These are phyloP conservation scores for Dryadula phaetusa DNA, from an alignment of 2,888 invertebrate genomes.

Conservation along the genomic window DNA sequence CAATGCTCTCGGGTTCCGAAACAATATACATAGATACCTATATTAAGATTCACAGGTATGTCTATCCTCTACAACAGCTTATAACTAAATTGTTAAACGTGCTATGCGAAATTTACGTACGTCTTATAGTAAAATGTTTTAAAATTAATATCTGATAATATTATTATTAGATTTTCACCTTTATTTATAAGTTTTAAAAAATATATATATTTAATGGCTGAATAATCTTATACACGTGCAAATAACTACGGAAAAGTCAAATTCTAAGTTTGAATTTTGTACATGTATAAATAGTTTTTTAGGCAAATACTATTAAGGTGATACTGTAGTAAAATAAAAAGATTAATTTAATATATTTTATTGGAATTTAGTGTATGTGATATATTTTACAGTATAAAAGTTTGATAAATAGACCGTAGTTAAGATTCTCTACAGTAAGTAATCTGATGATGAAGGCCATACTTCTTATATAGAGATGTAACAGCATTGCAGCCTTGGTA, in stretches of 20 bases:
- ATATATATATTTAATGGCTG: not conserved
- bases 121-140: not conserved
- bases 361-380: too few species aligned
- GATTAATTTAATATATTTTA: too few species aligned
- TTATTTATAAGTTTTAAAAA: too few species aligned
- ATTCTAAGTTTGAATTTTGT: too few species aligned
- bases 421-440: not conserved
- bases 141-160: not conserved
- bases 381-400: not conserved
- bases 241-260: too few species aligned
- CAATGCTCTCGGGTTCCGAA: conserved; percentile 15
- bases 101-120: too few species aligned
- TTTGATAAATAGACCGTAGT: not conserved
- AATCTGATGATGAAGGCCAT: not conserved
- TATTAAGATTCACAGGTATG: conserved; percentile 9
- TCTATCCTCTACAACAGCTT: not conserved
- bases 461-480: conserved; percentile 9
- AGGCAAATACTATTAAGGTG: too few species aligned
- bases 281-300: too few species aligned
- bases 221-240: not conserved
- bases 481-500: conserved; percentile 6
- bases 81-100: not conserved
- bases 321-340: too few species aligned
- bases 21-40: not conserved
- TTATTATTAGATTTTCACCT: not conserved